Evolutionary conservation across 1,140 invertebrate species (phyloP).

Genomic region (Augochlora pura): DNA sequence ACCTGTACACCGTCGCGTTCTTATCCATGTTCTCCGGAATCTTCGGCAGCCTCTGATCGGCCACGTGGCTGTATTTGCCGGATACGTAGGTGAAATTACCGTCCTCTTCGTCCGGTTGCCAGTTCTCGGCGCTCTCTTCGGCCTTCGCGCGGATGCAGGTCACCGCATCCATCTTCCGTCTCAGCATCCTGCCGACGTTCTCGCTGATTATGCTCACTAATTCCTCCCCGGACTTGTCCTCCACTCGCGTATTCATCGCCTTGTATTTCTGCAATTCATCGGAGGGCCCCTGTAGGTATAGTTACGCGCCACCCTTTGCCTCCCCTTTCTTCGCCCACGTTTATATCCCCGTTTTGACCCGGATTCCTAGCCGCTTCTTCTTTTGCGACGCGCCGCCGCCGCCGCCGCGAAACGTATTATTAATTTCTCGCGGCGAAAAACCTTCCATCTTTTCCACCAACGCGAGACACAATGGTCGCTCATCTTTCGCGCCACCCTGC

Average conservation of each 20-base stretch:
- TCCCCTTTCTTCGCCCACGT: too few relatives aligned
- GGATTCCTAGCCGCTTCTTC: conserved; percentile 10
- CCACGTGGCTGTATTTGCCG: conserved; percentile 84
- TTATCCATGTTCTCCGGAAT: conserved; percentile 59
- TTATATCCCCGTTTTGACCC: conserved; percentile 1
- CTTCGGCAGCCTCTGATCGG: conserved; percentile 39
- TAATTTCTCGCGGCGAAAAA: conserved; percentile 32
- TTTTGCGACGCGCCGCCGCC: background rate
- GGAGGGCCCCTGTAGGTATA: background rate
- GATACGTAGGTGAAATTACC: conserved; percentile 84
- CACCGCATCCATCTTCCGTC: conserved; percentile 91
- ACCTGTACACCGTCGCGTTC: conserved; percentile 65
- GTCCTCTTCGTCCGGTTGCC: conserved; percentile 73
- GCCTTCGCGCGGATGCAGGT: conserved; percentile 87
- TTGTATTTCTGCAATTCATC: conserved; percentile 85
- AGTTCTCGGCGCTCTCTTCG: conserved; percentile 83
- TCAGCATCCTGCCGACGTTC: conserved; percentile 88
- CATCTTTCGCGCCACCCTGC: background rate
- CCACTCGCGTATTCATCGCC: conserved; percentile 86
- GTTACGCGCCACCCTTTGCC: background rate
- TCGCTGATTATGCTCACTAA: conserved; percentile 87
- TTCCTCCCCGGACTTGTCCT: conserved; percentile 86
- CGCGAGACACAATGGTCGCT: background rate
- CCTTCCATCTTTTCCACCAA: too few relatives aligned
- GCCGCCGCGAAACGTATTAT: background rate